Evolutionary conservation across 1,140 invertebrate species (phyloP).

Genomic region (Oedothorax gibbosus): DNA sequence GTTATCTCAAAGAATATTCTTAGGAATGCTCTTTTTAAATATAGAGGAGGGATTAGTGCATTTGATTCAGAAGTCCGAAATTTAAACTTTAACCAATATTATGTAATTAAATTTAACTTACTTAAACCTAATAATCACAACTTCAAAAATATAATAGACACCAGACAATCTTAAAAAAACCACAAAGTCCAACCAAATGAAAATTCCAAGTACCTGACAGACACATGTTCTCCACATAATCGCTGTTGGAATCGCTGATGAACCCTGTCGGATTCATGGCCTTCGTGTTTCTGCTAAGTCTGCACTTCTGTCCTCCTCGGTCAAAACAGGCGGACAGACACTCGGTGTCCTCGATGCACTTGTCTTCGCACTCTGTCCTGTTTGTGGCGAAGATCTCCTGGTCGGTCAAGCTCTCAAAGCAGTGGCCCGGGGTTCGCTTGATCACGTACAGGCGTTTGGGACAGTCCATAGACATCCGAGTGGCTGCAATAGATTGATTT

Average conservation of each 20-base stretch:
- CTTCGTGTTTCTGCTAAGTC: slow-evolving; percentile 82
- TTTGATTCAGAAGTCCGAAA: too few relatives aligned
- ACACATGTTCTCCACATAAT: slow-evolving; percentile 92
- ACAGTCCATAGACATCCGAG: slow-evolving; percentile 73
- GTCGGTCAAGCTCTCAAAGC: slow-evolving; percentile 63
- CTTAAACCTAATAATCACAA: too few relatives aligned
- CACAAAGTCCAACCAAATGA: background rate
- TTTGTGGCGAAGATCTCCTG: slow-evolving; percentile 77
- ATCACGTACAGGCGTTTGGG: slow-evolving; percentile 25
- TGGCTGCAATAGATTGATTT: background rate
- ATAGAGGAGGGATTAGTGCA: too few relatives aligned
- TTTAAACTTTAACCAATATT: too few relatives aligned
- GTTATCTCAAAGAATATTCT: too few relatives aligned
- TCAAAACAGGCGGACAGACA: slow-evolving; percentile 88
- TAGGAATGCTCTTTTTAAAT: too few relatives aligned
- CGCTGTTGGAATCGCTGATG: slow-evolving; percentile 84
- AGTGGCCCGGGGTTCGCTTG: slow-evolving; percentile 74
- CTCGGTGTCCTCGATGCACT: slow-evolving; percentile 83
- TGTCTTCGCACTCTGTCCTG: slow-evolving; percentile 88
- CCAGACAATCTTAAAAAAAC: too few relatives aligned
- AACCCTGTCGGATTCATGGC: slow-evolving; percentile 83
- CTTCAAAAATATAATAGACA: too few relatives aligned
- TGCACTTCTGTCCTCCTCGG: slow-evolving; percentile 79
- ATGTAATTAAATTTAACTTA: too few relatives aligned
- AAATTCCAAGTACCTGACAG: slow-evolving; percentile 77